Evolutionary conservation across 2,113 vertebrate species (phyloP).

Genomic region (Orycteropus afer): DNA sequence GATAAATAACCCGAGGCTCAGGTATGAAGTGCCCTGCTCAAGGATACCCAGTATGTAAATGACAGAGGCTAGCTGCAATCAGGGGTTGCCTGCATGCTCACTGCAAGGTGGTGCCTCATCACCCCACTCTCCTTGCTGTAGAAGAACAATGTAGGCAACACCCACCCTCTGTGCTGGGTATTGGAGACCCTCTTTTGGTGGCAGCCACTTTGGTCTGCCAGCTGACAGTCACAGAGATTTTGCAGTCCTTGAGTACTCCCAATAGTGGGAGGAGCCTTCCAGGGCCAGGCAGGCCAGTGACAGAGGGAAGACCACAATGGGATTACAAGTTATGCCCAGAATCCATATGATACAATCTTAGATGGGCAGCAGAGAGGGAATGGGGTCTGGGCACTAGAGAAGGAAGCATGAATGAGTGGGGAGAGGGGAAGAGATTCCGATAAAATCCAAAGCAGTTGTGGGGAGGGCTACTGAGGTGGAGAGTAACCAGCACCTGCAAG

Average conservation of each 20-base stretch:
- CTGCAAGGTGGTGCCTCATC: background rate
- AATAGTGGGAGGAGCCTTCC: background rate
- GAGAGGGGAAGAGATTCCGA: background rate
- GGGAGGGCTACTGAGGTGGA: background rate
- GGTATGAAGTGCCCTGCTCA: background rate
- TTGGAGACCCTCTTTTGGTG: background rate
- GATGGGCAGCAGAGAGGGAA: background rate
- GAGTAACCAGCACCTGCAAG: background rate
- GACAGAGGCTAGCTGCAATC: background rate
- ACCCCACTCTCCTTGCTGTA: background rate
- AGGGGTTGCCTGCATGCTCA: background rate
- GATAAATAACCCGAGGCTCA: background rate
- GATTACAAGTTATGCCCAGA: background rate
- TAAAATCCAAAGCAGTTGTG: background rate
- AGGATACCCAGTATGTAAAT: background rate
- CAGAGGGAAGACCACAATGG: conserved; percentile 17
- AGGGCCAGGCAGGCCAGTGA: background rate
- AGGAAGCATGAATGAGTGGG: background rate
- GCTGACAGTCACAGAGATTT: background rate
- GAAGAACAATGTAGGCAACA: background rate
- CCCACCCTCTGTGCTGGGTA: background rate
- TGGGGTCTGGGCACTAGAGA: background rate
- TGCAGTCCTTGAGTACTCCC: background rate
- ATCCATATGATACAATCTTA: background rate
- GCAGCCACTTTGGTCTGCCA: background rate